Evolutionary conservation across 2,113 vertebrate genomes (phyloP), one percentile per base, ranked within the genome.

Genomic region (Phoenicopterus ruber): DNA sequence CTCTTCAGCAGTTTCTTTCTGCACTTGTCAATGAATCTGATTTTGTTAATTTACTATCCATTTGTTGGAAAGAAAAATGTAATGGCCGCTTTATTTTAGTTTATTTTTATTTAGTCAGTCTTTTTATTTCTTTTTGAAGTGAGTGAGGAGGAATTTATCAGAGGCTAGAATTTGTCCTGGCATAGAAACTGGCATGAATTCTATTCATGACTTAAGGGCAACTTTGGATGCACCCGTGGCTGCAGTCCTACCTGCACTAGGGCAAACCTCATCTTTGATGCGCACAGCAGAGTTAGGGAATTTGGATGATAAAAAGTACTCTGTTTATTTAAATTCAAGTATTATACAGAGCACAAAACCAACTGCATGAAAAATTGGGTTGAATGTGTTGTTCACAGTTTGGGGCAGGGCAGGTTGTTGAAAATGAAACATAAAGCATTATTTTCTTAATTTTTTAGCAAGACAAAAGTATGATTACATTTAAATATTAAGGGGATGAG

Each of bases 11-110:
- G 78, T 81, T 95, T 81, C 79, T 63, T 96, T 95, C 78, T 50
- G 69, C 65, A 72, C 54, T 91, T 90, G 58, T 87, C 76, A 95
- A 82, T 79, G 73, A 94, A 86, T 44, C 36, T 82, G 86, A 71
- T 91, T 96, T 63, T 82, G 81, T 86, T 92, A 82, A 97, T 81
- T 80, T 61, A 85, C 61, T 88, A 59, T 74, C 54, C 62, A 83
- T 85, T 91, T 65, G 47, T 77, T 90, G 78, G 77, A 88, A 88
- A 80, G 36, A 74, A 96, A 93, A 95, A 86, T 32, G 49, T 66
- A 97, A 82, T 49, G 34, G 44, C 15, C 0, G 5, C 67, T 77
- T 93, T 72, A 93, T 78, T 82, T 93, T 47, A 91, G 57, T 67
- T 96, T 93, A 73, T 69, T 95, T 94, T 87, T 86, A 92, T 89